A percentile compares a stretch with the other conserved stretches of the same genome.
phyloP scores from a whole-genome alignment of 2,797 vertebrate species.

The Tenualosa ilisha region DNA sequence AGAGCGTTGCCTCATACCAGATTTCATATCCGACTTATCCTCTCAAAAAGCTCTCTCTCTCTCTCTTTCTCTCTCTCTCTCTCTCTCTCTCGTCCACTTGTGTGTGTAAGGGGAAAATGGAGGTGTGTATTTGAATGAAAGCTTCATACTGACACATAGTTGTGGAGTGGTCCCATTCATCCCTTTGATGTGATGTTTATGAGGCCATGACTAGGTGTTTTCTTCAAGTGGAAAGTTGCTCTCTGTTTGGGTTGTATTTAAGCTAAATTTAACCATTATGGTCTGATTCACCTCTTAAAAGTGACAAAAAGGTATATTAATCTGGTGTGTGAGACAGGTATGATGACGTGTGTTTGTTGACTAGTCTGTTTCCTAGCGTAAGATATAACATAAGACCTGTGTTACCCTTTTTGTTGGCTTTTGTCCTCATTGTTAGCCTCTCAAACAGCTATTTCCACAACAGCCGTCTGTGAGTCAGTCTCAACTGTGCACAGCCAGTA shows the following conservation, averaged over 20 bases:
- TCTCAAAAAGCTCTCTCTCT: background rate
- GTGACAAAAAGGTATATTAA: background rate
- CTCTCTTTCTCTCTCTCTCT: background rate
- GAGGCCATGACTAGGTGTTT: background rate
- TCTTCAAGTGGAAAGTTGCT: background rate
- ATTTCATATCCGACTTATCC: conserved; percentile 15
- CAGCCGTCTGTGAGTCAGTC: background rate
- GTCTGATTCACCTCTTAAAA: background rate
- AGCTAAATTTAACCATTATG: background rate
- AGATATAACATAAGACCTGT: background rate
- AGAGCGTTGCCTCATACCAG: background rate
- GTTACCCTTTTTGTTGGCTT: background rate
- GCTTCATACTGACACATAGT: background rate
- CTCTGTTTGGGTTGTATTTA: background rate
- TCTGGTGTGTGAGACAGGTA: background rate
- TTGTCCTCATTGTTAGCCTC: background rate
- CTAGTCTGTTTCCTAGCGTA: background rate
- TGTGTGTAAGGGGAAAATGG: background rate
- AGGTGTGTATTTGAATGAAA: background rate
- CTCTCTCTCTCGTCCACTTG: background rate
- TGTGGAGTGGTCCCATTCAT: background rate
- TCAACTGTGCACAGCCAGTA: background rate
- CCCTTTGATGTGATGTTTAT: background rate
- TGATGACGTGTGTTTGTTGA: background rate
- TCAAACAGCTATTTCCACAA: background rate